phyloP scores from a whole-genome alignment of 2,113 vertebrate species.

The Poeciliopsis prolifica region DNA sequence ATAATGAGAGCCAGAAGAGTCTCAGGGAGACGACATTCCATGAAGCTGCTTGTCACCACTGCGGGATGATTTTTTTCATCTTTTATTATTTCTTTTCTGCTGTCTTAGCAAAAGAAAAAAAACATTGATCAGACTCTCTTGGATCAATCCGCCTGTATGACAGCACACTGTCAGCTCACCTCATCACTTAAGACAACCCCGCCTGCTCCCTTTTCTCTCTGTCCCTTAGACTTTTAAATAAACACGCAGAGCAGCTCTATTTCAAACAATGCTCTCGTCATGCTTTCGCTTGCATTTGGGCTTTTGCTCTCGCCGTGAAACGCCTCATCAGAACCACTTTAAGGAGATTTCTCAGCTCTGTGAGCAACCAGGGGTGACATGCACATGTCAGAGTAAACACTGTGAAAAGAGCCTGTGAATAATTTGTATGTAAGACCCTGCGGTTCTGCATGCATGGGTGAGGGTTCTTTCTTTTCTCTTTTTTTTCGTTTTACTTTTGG shows the following conservation, averaged over 20 bases:
- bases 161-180: slow-evolving; percentile 36
- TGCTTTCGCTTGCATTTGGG: slow-evolving; percentile 18
- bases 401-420: slow-evolving; percentile 56
- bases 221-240: slow-evolving; percentile 10
- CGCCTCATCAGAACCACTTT: slow-evolving; percentile 42
- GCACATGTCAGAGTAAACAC: slow-evolving; percentile 46
- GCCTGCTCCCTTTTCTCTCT: slow-evolving; percentile 18
- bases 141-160: slow-evolving; percentile 21
- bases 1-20: slow-evolving; percentile 36
- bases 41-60: slow-evolving; percentile 29
- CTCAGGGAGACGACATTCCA: slow-evolving; percentile 14
- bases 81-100: slow-evolving; percentile 13
- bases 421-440: slow-evolving; percentile 42
- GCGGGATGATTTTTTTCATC: slow-evolving; percentile 56
- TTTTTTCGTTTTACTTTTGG: slow-evolving; percentile 18
- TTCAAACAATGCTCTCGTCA: slow-evolving; percentile 27
- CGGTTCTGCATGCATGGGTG: slow-evolving; percentile 41
- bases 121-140: slow-evolving; percentile 53
- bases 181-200: slow-evolving; percentile 23
- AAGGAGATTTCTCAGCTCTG: slow-evolving; percentile 22
- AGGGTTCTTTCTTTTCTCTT: slow-evolving; percentile 19
- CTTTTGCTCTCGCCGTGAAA: slow-evolving; percentile 14
- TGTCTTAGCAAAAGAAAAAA: background rate
- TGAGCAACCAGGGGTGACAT: slow-evolving; percentile 7
- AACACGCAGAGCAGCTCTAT: slow-evolving; percentile 22